Conservation (phyloP, 2,113 vertebrate species). For the Chascanopsetta lugubris region DNA sequence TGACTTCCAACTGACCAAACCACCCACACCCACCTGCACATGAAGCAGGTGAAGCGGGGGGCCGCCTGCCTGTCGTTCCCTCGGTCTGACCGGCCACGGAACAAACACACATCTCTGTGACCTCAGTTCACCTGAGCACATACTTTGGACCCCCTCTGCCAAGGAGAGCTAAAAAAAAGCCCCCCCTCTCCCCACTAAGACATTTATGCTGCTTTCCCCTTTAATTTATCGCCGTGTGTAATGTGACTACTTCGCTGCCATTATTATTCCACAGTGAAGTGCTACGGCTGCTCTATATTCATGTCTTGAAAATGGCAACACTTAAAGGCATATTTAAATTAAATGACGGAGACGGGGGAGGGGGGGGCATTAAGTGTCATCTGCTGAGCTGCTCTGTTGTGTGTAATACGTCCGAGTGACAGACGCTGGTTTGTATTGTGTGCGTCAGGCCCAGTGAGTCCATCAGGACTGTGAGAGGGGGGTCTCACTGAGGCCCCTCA, state of each 20-base stretch:
- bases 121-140: neutral
- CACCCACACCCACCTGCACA: too few species aligned
- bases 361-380: conserved; percentile 13
- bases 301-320: neutral
- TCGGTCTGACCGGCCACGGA: too few species aligned
- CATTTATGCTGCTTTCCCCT: neutral
- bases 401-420: neutral
- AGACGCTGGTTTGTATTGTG: neutral
- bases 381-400: conserved; percentile 22
- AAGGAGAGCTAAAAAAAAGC: neutral
- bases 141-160: neutral
- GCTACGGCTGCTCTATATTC: neutral
- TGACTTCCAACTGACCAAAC: too few species aligned
- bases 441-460: conserved; percentile 39
- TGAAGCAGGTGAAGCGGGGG: too few species aligned
- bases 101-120: too few species aligned
- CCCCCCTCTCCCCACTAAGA: neutral
- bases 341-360: conserved; percentile 14
- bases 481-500: conserved; percentile 40
- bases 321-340: neutral
- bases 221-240: neutral
- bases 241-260: conserved; percentile 2
- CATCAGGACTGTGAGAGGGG: conserved; percentile 48
- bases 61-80: too few species aligned
- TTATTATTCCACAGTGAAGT: neutral